Evolutionary conservation across 2,113 vertebrate genomes (phyloP).

Genomic region (Forbesichthys agassizii): DNA sequence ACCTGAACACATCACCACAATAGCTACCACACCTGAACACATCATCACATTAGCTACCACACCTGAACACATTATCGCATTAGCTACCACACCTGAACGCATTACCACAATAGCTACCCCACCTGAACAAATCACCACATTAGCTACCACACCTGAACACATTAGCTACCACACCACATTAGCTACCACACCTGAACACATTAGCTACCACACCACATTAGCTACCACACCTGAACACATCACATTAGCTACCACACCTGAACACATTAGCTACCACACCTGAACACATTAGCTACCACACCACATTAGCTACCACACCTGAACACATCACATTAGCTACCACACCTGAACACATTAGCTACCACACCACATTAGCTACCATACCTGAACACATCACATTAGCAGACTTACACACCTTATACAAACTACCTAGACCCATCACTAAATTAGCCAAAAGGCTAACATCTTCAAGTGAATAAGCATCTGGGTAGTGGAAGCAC

Average conservation of each 20-base stretch:
- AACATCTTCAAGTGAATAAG: no score
- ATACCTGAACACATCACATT: constrained; percentile 69
- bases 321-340: neutral
- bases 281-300: constrained; percentile 48
- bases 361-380: constrained; percentile 88
- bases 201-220: constrained; percentile 81
- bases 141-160: neutral
- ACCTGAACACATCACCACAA: constrained; percentile 61
- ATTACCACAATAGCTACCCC: neutral
- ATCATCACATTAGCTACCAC: constrained; percentile 67
- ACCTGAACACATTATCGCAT: neutral
- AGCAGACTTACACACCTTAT: neutral
- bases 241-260: neutral
- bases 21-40: no score
- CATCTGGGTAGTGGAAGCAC: neutral
- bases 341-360: constrained; percentile 81
- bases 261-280: constrained; percentile 84
- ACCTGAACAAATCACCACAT: neutral
- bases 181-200: neutral
- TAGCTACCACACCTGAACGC: neutral
- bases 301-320: neutral
- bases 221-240: neutral
- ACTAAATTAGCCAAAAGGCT: no score
- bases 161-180: neutral
- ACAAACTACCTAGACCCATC: constrained; percentile 67